Conservation (phyloP, 2,888 invertebrate genomes). For the Pseudococcus longispinus region DNA sequence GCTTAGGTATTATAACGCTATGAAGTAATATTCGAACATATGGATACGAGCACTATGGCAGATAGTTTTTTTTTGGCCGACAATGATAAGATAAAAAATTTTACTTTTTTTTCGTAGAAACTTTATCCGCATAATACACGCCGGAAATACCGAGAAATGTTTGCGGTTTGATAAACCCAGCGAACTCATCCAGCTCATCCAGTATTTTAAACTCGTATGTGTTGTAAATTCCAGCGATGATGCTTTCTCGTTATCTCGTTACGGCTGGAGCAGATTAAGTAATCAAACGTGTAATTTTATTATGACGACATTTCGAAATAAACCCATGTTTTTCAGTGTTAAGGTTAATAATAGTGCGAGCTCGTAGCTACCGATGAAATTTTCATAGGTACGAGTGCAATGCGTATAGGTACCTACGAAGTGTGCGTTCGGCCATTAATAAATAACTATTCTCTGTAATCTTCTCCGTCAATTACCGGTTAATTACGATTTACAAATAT, state of each 20-base stretch:
- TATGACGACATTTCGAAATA: not conserved
- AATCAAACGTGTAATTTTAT: not conserved
- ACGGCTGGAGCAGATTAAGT: not conserved
- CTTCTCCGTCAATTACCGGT: constrained; percentile 23
- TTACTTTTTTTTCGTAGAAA: not conserved
- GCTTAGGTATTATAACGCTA: not conserved
- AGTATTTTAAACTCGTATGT: not conserved
- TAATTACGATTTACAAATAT: constrained; percentile 31
- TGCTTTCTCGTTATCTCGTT: not conserved
- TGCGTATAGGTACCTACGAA: not conserved
- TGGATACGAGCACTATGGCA: too few species aligned
- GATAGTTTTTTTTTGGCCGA: not conserved
- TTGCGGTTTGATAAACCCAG: not conserved
- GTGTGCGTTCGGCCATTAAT: not conserved
- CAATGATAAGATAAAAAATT: not conserved
- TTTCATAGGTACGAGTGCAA: not conserved
- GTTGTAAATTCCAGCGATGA: not conserved
- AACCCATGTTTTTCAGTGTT: not conserved
- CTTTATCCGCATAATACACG: not conserved
- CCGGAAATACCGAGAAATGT: not conserved
- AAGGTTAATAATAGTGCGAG: not conserved
- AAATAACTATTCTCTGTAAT: not conserved
- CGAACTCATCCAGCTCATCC: too few species aligned
- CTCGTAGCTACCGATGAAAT: constrained; percentile 12
- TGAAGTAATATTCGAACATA: not conserved